Base-by-base conservation (phyloP, 2,888 invertebrate genomes). In the Neoscelio sp. region DNA sequence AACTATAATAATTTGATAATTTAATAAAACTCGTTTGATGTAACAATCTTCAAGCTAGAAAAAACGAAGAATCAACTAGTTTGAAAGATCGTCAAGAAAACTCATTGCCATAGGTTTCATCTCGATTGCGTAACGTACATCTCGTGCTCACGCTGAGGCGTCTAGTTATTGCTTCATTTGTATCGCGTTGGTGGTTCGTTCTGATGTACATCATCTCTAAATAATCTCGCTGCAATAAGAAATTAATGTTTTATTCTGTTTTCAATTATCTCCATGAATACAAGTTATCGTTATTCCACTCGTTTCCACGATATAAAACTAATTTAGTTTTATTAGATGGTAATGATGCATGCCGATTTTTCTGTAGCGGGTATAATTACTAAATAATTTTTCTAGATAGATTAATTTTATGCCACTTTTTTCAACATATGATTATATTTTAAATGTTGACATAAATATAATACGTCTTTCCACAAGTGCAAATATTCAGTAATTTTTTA, bases 101-200 rank as follows among this genome's bases (percentile, higher is more conserved):
- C 40, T 40, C 68, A 62, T 68, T 35, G 68, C 68, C 18, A 17
- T 20, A 48, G 58, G 38, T 44, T 62, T 54, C 75, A 62, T 62
- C 62, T 46, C 68, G 30, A 76, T 76, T 76, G 70, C 64, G 62
- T 68, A 70, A 76, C 76, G 35, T 62, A 10, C 62, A 62, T 54
- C 52, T 52, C 46, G 48, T 60, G 46, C 60, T 52, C 67, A 58
- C 15, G 12, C 38, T 38, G 46, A 50, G 38, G 46, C 54, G 46
- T 68, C 68, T 56, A 62, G 76, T 76, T 76, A 68, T 76, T 68
- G 62, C 68, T 60, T 75, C 67, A 75, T 75, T 67, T 68, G 28
- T 52, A 75, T 67, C 67, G 48, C 58, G 67, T 67, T 46, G 64
- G 64, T 54, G 64, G 62, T 48, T 65, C 17, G 56, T 46, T 50